Percentiles rank a stretch among this genome's conserved stretches.
Evolutionary conservation across 2,113 vertebrate genomes (phyloP).

Genomic region (Dolichotis patagonum): DNA sequence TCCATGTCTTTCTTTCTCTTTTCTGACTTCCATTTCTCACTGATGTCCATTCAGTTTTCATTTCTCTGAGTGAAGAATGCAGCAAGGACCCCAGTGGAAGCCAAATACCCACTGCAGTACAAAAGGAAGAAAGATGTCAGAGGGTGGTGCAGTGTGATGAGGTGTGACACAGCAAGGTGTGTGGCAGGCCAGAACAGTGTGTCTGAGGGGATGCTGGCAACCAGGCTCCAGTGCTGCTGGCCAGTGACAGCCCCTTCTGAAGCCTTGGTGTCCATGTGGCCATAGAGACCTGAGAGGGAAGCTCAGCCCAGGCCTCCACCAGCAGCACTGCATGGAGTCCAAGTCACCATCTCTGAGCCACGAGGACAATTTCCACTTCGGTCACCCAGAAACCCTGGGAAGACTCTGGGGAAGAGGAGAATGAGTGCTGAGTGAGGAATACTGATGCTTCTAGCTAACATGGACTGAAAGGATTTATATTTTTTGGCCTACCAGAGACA

Average conservation of each 20-base stretch:
- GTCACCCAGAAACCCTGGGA: background rate
- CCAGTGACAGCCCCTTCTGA: accelerated
- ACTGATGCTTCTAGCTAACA: background rate
- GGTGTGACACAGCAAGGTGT: no score
- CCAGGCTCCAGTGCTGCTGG: background rate
- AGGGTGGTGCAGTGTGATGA: background rate
- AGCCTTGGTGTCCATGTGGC: no score
- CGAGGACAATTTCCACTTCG: background rate
- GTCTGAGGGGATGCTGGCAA: background rate
- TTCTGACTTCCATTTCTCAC: background rate
- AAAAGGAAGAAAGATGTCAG: background rate
- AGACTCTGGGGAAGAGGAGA: background rate
- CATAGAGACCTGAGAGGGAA: background rate
- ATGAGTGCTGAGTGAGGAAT: background rate
- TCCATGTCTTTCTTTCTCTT: background rate
- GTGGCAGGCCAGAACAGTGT: no score
- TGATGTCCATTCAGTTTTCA: background rate
- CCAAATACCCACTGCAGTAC: background rate
- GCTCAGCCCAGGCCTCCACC: no score
- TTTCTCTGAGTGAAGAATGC: background rate
- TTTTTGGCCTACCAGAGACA: background rate
- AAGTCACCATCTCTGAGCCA: background rate
- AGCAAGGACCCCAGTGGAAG: background rate
- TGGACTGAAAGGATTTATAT: background rate
- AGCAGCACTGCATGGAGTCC: background rate